Evolutionary conservation across 2,113 vertebrate species (phyloP).

Genomic region (Sander vitreus): DNA sequence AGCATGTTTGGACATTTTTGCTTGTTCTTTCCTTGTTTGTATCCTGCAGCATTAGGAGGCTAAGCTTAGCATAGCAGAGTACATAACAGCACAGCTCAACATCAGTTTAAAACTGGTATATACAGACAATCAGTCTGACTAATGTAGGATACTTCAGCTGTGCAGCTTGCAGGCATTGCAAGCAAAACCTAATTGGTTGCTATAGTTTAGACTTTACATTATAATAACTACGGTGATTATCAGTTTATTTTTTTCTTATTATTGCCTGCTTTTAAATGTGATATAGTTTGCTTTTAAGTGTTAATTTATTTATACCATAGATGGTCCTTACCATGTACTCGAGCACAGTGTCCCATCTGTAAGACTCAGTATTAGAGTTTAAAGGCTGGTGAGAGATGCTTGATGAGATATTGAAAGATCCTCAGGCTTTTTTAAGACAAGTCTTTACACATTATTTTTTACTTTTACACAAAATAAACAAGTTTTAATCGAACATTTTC

Average conservation of each 20-base stretch:
- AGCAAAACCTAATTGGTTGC: background rate
- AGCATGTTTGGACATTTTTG: slow-evolving; percentile 42
- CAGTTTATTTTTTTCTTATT: background rate
- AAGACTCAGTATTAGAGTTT: background rate
- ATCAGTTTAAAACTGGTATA: background rate
- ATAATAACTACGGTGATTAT: background rate
- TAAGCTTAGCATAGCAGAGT: slow-evolving; percentile 6
- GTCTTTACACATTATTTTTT: background rate
- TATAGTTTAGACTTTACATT: background rate
- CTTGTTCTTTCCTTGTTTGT: slow-evolving; percentile 46
- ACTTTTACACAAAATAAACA: background rate
- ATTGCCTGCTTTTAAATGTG: background rate
- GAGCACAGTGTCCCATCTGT: background rate
- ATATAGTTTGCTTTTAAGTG: background rate
- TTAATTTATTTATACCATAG: background rate
- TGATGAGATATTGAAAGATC: background rate
- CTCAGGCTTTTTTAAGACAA: background rate
- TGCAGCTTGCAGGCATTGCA: background rate
- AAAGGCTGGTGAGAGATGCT: background rate
- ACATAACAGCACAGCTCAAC: background rate
- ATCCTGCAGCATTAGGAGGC: slow-evolving; percentile 23
- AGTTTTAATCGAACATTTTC: background rate
- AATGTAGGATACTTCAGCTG: slow-evolving; percentile 11
- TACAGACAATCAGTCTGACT: slow-evolving; percentile 6
- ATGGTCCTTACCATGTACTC: background rate